These are phyloP conservation scores for Dryas iulia DNA, from an alignment of 1,140 invertebrate genomes.

Conservation along the genomic window DNA sequence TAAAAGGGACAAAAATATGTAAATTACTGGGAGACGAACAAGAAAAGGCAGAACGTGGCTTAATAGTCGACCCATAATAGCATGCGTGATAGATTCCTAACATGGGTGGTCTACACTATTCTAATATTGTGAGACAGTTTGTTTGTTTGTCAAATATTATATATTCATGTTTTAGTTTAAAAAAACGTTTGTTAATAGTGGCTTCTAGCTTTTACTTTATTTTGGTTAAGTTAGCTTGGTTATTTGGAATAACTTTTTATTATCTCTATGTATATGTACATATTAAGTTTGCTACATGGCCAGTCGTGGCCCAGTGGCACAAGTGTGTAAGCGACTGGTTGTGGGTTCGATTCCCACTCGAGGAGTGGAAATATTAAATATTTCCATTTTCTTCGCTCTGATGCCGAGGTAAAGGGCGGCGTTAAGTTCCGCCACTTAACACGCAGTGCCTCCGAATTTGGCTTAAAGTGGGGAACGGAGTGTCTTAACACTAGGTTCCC, in stretches of 20 bases:
- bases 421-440: background rate
- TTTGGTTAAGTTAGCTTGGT: too few species aligned
- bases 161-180: background rate
- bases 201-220: too few species aligned
- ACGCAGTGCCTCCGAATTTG: background rate
- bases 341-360: background rate
- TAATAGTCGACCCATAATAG: slow-evolving; percentile 61
- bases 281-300: too few species aligned
- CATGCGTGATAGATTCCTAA: slow-evolving; percentile 51
- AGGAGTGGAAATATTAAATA: too few species aligned
- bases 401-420: too few species aligned
- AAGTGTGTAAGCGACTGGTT: background rate
- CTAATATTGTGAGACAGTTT: background rate
- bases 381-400: too few species aligned
- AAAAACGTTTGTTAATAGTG: too few species aligned
- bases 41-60: slow-evolving; percentile 59
- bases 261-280: too few species aligned
- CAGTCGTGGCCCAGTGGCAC: background rate
- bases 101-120: slow-evolving; percentile 61
- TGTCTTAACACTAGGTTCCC: too few species aligned
- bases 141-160: slow-evolving; percentile 8
- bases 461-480: background rate
- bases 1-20: slow-evolving; percentile 50
- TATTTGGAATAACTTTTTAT: too few species aligned
- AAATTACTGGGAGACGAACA: slow-evolving; percentile 73